phyloP scores from a whole-genome alignment of 2,797 vertebrate genomes.

The Tangara arthus region DNA sequence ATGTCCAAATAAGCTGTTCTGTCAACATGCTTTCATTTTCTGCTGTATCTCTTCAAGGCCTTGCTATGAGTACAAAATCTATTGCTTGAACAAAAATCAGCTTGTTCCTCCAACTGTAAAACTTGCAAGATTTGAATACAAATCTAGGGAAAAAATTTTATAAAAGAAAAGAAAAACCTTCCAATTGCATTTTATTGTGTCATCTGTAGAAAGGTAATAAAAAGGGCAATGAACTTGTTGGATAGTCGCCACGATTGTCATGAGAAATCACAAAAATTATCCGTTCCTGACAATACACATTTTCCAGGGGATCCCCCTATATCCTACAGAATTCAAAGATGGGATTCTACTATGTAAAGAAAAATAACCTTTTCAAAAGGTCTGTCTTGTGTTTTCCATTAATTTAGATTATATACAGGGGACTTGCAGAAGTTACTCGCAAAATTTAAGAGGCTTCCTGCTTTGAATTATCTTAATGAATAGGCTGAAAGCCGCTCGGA shows the following conservation, averaged over 20 bases:
- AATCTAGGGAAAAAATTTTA: not conserved
- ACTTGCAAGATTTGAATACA: not conserved
- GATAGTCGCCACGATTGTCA: not conserved
- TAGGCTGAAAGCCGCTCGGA: not conserved
- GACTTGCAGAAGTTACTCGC: not conserved
- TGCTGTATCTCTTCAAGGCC: not conserved
- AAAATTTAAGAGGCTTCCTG: not conserved
- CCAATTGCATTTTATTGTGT: not conserved
- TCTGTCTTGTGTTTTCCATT: not conserved
- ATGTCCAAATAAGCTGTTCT: not conserved
- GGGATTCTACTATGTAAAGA: not conserved
- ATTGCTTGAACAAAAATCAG: not conserved
- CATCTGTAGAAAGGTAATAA: not conserved
- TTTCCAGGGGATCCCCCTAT: not conserved
- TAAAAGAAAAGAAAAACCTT: not conserved
- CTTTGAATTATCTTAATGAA: not conserved
- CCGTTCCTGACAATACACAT: not conserved
- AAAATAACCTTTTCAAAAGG: not conserved
- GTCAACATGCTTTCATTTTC: not conserved
- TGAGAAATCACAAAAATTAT: not conserved
- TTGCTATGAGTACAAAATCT: not conserved
- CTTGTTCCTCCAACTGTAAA: not conserved
- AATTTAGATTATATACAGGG: not conserved
- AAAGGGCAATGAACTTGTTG: not conserved
- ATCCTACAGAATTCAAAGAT: not conserved